phyloP scores from a whole-genome alignment of 1,140 invertebrate genomes.

The Zaprionus gabonicus region DNA sequence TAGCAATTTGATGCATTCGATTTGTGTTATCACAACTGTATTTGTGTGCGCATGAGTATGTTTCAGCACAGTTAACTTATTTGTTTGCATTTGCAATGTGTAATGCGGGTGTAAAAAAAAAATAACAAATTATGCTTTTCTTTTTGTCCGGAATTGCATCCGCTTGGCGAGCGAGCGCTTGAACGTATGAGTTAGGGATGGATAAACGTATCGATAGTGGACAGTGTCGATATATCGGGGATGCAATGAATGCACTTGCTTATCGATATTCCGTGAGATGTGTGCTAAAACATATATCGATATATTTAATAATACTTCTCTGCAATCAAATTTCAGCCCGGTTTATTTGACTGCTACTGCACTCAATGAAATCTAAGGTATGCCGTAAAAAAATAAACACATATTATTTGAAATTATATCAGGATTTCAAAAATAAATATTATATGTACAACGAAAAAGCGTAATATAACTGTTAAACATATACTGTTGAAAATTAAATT shows the following conservation, averaged over 20 bases:
- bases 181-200: constrained; percentile 49
- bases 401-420: background rate
- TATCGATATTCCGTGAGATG: background rate
- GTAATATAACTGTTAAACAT: background rate
- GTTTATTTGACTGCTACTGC: background rate
- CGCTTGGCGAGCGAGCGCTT: constrained; percentile 51
- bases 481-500: background rate
- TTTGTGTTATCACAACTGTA: constrained; percentile 41
- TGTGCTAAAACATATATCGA: constrained; percentile 2
- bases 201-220: constrained; percentile 11
- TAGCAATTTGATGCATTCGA: constrained; percentile 36
- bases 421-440: background rate
- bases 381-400: background rate
- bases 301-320: background rate
- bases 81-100: constrained; percentile 38
- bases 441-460: background rate
- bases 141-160: constrained; percentile 52
- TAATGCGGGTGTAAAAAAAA: constrained; percentile 51
- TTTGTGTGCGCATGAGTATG: constrained; percentile 19
- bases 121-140: constrained; percentile 42
- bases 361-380: background rate
- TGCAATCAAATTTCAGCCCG: background rate
- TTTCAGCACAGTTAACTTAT: constrained; percentile 41
- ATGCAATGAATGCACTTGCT: background rate
- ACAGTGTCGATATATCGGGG: background rate